These are phyloP conservation scores for Dendropsophus ebraccatus DNA, from an alignment of 2,113 vertebrate genomes.

Conservation along the genomic window DNA sequence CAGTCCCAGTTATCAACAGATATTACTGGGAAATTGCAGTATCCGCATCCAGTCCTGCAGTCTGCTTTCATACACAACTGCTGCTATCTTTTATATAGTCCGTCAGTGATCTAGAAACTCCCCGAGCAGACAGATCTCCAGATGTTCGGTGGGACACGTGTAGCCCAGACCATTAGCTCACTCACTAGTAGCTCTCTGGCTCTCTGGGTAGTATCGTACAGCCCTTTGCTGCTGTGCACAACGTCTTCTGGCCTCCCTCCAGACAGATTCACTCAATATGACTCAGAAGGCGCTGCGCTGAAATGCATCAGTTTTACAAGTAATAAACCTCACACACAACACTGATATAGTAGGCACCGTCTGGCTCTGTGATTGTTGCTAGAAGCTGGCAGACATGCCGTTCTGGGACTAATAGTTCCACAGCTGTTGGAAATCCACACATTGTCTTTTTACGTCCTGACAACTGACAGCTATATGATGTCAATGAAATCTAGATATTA, in stretches of 20 bases:
- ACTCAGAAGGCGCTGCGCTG: slow-evolving; percentile 4
- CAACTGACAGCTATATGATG: neutral
- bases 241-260: slow-evolving; percentile 26
- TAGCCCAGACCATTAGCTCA: neutral
- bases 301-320: neutral
- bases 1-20: neutral
- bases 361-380: neutral
- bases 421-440: neutral
- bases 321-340: neutral
- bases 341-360: neutral
- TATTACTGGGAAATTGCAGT: neutral
- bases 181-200: accelerated
- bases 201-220: slow-evolving; percentile 1
- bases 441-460: neutral
- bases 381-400: neutral
- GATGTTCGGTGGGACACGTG: neutral
- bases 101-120: neutral
- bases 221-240: neutral
- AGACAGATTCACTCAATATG: neutral
- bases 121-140: slow-evolving; percentile 35
- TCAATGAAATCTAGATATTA: neutral
- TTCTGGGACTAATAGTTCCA: neutral
- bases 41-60: neutral
- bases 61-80: neutral
- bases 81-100: slow-evolving; percentile 8